These are phyloP conservation scores for Drosophila pruinosa DNA, from an alignment of 1,140 invertebrate species.

Conservation along the genomic window DNA sequence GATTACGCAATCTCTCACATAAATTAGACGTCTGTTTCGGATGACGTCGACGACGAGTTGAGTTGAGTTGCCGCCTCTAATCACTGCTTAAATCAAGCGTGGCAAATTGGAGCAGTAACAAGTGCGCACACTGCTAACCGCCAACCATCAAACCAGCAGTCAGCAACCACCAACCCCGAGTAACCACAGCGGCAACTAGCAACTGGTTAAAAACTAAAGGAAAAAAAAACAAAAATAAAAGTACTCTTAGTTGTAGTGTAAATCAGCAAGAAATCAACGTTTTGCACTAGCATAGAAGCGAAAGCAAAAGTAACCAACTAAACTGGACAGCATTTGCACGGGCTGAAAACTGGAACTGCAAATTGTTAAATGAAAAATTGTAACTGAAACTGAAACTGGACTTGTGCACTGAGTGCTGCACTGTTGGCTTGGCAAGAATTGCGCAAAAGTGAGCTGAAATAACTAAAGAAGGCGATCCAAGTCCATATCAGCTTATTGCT, in stretches of 20 bases:
- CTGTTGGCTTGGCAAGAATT: constrained; percentile 57
- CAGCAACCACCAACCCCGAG: constrained; percentile 29
- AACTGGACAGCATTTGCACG: constrained; percentile 27
- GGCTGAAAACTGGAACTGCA: constrained; percentile 35
- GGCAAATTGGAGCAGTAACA: constrained; percentile 78
- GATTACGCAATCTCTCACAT: constrained; percentile 71
- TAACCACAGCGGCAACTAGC: constrained; percentile 11
- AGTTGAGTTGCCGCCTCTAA: constrained; percentile 51
- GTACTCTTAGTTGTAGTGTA: constrained; percentile 2
- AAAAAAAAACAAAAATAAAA: constrained; percentile 16
- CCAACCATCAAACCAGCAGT: constrained; percentile 21
- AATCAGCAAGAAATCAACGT: constrained; percentile 39
- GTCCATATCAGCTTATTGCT: constrained; percentile 39
- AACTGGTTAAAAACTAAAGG: constrained; percentile 33
- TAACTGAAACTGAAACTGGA: constrained; percentile 47
- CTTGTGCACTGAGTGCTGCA: constrained; percentile 49
- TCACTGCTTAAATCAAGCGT: constrained; percentile 76
- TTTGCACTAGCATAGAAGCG: constrained; percentile 59
- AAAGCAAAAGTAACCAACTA: constrained; percentile 65
- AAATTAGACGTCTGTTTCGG: constrained; percentile 72
- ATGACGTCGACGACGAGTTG: constrained; percentile 42
- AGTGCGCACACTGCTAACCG: constrained; percentile 64
- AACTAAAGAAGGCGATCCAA: constrained; percentile 62
- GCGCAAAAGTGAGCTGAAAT: constrained; percentile 60
- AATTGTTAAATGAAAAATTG: constrained; percentile 14